Conservation (phyloP, 2,888 invertebrate genomes). For the Deilephila porcellus region DNA sequence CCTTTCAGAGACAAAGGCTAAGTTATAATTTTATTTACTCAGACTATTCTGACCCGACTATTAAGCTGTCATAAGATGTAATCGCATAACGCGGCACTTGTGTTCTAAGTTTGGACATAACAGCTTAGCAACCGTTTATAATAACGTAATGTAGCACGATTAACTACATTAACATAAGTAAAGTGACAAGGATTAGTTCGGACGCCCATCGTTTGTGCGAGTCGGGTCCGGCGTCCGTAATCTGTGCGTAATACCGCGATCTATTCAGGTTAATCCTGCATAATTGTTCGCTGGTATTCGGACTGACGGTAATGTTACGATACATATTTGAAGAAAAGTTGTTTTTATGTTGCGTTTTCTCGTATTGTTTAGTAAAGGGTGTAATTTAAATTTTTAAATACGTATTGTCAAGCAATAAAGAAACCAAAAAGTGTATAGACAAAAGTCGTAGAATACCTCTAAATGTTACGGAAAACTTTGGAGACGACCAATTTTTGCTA, state of each 20-base stretch:
- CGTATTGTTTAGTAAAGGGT: no score
- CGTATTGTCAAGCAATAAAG: no score
- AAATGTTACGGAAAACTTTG: no score
- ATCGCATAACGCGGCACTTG: not conserved
- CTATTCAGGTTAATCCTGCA: slow-evolving; percentile 54
- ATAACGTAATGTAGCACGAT: slow-evolving; percentile 8
- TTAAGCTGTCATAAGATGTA: not conserved
- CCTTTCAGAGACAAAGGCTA: no score
- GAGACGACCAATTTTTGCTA: no score
- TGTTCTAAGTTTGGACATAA: slow-evolving; percentile 2
- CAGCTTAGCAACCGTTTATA: not conserved
- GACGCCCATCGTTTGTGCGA: slow-evolving; percentile 22
- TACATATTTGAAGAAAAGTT: not conserved
- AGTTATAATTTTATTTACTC: no score
- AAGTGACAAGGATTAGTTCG: slow-evolving; percentile 24
- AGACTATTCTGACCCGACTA: not conserved
- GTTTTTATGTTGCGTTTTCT: no score
- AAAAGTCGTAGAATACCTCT: no score
- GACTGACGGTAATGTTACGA: slow-evolving; percentile 37
- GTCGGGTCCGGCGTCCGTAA: slow-evolving; percentile 35
- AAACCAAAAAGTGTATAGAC: no score
- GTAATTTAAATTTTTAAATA: no score
- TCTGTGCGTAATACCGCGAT: slow-evolving; percentile 46
- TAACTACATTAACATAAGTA: slow-evolving; percentile 29
- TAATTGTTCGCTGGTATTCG: slow-evolving; percentile 44